phyloP scores from a whole-genome alignment of 2,113 vertebrate genomes.

The Raja brachyura region DNA sequence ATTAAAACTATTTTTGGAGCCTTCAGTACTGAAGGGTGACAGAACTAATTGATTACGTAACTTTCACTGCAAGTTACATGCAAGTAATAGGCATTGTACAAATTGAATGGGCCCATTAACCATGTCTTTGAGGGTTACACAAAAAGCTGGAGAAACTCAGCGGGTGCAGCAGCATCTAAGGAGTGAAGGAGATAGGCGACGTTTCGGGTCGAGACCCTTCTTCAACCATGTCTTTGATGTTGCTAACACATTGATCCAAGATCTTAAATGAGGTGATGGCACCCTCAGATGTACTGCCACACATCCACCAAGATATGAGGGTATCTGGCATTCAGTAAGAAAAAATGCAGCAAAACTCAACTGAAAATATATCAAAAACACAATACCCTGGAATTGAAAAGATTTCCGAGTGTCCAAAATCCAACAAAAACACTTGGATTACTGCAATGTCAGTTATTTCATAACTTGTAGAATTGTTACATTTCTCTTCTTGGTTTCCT shows the following conservation, averaged over 20 bases:
- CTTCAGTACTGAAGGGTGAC: background rate
- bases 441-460: constrained; percentile 56
- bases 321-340: background rate
- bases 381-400: constrained; percentile 63
- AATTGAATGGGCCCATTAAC: background rate
- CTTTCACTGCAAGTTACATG: background rate
- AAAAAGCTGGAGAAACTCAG: too few species aligned
- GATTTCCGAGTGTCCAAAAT: constrained; percentile 65
- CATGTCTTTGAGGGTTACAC: background rate
- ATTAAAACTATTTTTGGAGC: background rate
- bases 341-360: background rate
- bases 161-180: too few species aligned
- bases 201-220: too few species aligned
- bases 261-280: background rate
- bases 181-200: too few species aligned
- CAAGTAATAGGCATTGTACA: background rate
- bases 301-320: background rate
- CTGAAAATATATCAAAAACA: background rate
- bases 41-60: background rate
- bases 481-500: constrained; percentile 47
- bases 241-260: background rate
- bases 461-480: constrained; percentile 50
- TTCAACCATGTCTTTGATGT: background rate
- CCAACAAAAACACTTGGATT: constrained; percentile 65
- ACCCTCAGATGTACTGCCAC: background rate